Conservation (phyloP, 2,797 vertebrate species). For the Morus bassanus region DNA sequence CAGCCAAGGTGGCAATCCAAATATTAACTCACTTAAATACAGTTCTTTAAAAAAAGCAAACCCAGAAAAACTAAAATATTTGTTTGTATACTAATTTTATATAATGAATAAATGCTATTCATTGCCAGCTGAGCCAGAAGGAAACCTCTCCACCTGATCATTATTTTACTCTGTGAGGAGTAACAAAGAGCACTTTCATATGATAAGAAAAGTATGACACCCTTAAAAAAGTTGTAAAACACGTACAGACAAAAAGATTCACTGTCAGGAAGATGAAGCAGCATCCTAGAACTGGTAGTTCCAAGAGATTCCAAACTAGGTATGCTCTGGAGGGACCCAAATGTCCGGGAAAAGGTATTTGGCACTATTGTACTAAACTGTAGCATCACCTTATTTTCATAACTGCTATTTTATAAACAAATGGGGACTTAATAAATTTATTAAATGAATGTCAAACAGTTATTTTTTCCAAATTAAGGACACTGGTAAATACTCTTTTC, state of each 20-base stretch:
- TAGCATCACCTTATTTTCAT: background rate
- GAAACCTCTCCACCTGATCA: background rate
- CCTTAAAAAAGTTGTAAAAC: background rate
- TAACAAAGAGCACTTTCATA: background rate
- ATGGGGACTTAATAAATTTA: background rate
- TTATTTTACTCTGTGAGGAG: background rate
- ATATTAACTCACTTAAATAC: background rate
- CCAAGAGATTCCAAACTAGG: background rate
- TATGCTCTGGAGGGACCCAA: background rate
- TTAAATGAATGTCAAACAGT: background rate
- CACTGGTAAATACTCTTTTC: background rate
- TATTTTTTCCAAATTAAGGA: background rate
- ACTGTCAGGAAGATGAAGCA: background rate
- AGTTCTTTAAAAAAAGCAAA: background rate
- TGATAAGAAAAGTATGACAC: background rate
- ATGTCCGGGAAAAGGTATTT: background rate
- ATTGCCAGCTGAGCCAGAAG: background rate
- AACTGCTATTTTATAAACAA: background rate
- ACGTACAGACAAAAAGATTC: background rate
- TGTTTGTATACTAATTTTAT: background rate
- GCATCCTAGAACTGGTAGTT: background rate
- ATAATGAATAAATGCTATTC: background rate
- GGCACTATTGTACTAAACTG: background rate
- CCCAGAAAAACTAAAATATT: constrained; percentile 18
- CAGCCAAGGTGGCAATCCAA: background rate